Evolutionary conservation across 2,113 vertebrate genomes (phyloP), one percentile per base, ranked within the genome.

Genomic region (Channa maculata): DNA sequence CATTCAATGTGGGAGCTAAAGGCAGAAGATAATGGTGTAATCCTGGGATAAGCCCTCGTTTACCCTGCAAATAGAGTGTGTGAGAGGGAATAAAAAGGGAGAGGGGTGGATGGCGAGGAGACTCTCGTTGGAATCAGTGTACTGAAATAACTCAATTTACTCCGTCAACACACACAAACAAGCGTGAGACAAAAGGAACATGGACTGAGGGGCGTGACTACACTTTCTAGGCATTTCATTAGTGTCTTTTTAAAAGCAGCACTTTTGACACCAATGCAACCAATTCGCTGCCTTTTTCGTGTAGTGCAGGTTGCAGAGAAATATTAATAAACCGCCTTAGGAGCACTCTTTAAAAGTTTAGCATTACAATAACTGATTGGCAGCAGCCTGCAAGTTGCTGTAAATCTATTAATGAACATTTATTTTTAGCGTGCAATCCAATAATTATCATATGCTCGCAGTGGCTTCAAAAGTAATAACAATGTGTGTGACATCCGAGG

Each of bases 21-120:
- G 78, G 68, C 76, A 70, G 73, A 83, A 81, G 85, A 84, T 90
- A 89, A 91, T 82, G 79, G 72, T 68, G 77, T 88, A 82, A 76
- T 86, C 66, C 81, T n/a, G 65, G 76, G 83, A 82, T 77, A 73
- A 86, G 75, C 73, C 65, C 71, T 78, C 61, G 13, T 84, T 89
- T 86, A 90, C 52, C 79, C 83, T 83, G 72, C 44, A 83, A 86
- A 82, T 68, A 71, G 59, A 62, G 67, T 63, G 73, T 72, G 49
- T 37, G 66, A 51, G 70, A 39, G 12, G 11, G 51, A 34, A 38
- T 41, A 5, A 60, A 33, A 39, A 24, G 8, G 38, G 9, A 33
- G 15, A 34, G 9, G 15, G 15, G 11, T 46, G 5, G 3, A 41
- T 2, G 14, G 36, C 3, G 64, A 65, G 54, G 9, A 43, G 53